Evolutionary conservation across 2,113 vertebrate genomes (phyloP), one percentile per base, ranked within the genome.

Genomic region (Misgurnus anguillicaudatus): DNA sequence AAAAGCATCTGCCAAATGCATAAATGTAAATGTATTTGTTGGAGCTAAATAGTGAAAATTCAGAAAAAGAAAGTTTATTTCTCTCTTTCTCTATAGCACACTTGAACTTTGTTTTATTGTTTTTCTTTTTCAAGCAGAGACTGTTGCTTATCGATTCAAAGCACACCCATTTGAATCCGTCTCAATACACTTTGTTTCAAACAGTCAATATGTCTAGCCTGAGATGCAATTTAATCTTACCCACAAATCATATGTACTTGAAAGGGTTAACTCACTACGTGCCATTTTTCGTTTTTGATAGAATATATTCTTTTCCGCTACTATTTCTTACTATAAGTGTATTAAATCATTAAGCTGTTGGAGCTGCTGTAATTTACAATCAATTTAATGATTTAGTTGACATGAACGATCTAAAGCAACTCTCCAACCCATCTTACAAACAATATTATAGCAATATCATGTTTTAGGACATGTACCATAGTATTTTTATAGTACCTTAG

Each of bases 11-110:
- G 2, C 24, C 24, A 31, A 31, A 31, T 31, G 24, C 24, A 31
- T 31, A 31, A 31, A 31, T 31, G 36, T 41, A 51, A 67, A 68
- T 67, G 78, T 69, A 77, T 64, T 64, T 80, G 36, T n/a, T n/a
- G 21, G 21, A 31, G 41, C 71, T 74, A 39, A 61, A 74, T 47
- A 24, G 51, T 3, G 2, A 4, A 74, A 9, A 61, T 45, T 45
- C 19, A 74, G 21, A 51, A 2, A 16, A 53, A 16, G 5, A 17
- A 17, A 53, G 4, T 13, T 9, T 11, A 47, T 47, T 47, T 47
- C 3, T 11, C 9, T 55, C 5, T 17, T 55, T 55, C 16, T 16
- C 14, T 6, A 6, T 16, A 3, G 4, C 51, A 6, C 51, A 53
- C 51, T 31, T 31, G 14, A 5, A 53, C 42, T 45, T 10, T 45